Percentiles rank a stretch among this genome's conserved stretches.
These are phyloP conservation scores for Trypoxylus dichotomus DNA, from an alignment of 1,140 invertebrate genomes.

Conservation along the genomic window DNA sequence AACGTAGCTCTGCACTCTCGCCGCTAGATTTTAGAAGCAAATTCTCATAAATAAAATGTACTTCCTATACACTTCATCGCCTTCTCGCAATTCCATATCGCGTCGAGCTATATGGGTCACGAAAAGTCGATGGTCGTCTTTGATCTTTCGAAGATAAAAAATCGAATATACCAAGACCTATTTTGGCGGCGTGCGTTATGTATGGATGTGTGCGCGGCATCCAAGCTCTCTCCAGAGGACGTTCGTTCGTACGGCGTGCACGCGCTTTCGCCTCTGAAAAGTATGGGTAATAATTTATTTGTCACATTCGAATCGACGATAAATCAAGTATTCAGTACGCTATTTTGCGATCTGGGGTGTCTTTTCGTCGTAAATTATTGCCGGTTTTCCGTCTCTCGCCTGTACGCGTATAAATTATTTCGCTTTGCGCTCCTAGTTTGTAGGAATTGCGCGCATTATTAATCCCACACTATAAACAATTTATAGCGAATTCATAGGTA, in stretches of 20 bases:
- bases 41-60: conserved; percentile 14
- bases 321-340: conserved; percentile 20
- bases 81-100: not conserved
- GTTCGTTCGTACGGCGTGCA: not conserved
- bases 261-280: not conserved
- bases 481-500: not conserved
- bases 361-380: conserved; percentile 17
- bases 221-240: not conserved
- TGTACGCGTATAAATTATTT: not conserved
- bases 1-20: too few relatives aligned
- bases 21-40: not conserved
- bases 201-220: not conserved
- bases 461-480: conserved; percentile 17
- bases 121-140: not conserved
- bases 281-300: conserved; percentile 19
- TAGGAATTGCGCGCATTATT: not conserved
- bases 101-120: not conserved
- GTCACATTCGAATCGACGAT: conserved; percentile 14
- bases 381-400: not conserved
- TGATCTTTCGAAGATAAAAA: conserved; percentile 8
- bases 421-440: not conserved
- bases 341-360: conserved; percentile 9
- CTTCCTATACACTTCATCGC: not conserved
- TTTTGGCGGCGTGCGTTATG: not conserved
- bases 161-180: conserved; percentile 9